A percentile compares a stretch with the other conserved stretches of the same genome.
Evolutionary conservation across 2,888 invertebrate species (phyloP).

Genomic region (Euproctis similis): DNA sequence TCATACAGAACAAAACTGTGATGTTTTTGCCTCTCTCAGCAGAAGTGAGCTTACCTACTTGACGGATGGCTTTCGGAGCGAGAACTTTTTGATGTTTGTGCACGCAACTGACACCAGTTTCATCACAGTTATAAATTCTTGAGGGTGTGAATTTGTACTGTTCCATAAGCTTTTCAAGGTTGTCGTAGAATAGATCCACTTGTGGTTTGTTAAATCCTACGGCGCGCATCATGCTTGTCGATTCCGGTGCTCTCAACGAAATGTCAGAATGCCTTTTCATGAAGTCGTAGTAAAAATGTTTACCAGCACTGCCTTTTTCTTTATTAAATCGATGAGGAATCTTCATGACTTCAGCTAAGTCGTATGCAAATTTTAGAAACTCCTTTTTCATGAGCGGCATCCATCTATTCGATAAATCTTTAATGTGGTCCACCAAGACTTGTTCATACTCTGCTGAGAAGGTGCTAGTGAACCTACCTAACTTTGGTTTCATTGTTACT

Average conservation of each 20-base stretch:
- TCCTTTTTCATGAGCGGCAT: conserved; percentile 2
- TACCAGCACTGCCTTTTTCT: conserved; percentile 6
- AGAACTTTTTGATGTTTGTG: conserved; percentile 19
- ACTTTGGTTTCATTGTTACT: conserved; percentile 4
- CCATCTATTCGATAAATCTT: no score
- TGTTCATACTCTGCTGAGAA: conserved; percentile 8
- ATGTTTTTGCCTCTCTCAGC: neutral
- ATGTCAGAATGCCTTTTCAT: conserved; percentile 11
- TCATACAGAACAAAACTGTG: neutral
- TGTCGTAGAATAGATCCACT: conserved; percentile 15
- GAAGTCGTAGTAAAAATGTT: conserved; percentile 11
- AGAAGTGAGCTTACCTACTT: conserved; percentile 16
- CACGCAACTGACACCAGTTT: conserved; percentile 18
- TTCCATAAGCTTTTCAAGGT: conserved; percentile 10
- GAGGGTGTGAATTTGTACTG: conserved; percentile 16
- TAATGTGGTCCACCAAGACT: no score
- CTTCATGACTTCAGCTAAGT: conserved; percentile 2
- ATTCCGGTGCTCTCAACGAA: conserved; percentile 13
- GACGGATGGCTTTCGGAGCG: conserved; percentile 10
- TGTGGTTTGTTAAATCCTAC: conserved; percentile 19
- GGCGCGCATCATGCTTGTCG: conserved; percentile 16
- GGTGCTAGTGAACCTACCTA: conserved; percentile 4
- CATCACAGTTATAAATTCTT: conserved; percentile 23
- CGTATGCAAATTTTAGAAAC: conserved; percentile 6
- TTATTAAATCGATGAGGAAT: conserved; percentile 12